phyloP scores from a whole-genome alignment of 35 echinoderm and acorn worm genomes.

The Patiria miniata region DNA sequence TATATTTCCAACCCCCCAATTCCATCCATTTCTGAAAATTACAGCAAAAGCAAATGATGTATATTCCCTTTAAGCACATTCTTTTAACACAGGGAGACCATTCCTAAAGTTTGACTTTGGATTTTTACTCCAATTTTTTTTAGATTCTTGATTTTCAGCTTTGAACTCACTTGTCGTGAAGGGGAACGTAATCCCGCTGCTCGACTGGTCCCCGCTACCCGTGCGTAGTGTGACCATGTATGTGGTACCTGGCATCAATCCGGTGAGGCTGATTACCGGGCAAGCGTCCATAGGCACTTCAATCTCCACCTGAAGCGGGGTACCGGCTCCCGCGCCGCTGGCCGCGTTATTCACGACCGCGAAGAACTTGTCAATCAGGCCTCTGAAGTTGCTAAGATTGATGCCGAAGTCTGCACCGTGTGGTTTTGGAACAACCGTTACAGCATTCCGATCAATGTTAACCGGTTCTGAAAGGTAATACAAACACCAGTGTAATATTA shows the following conservation, averaged over 20 bases:
- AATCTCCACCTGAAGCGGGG: constrained; percentile 32
- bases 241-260: constrained; percentile 43
- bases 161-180: constrained; percentile 47
- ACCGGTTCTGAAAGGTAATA: constrained; percentile 30
- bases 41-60: too few relatives aligned
- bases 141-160: too few relatives aligned
- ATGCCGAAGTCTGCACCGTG: background rate
- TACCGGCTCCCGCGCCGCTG: constrained; percentile 32
- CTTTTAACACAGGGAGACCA: too few relatives aligned
- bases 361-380: background rate
- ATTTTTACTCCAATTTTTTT: too few relatives aligned
- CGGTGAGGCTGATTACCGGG: constrained; percentile 46
- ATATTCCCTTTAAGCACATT: too few relatives aligned
- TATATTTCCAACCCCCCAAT: too few relatives aligned
- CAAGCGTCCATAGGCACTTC: constrained; percentile 44
- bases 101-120: too few relatives aligned
- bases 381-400: background rate
- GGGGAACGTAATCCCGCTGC: background rate
- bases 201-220: constrained; percentile 6
- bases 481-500: background rate
- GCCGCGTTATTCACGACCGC: background rate
- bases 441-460: background rate
- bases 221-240: constrained; percentile 44
- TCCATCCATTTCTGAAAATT: too few relatives aligned
- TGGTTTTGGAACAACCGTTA: background rate